phyloP scores from a whole-genome alignment of 2,888 invertebrate species.

The Agriopis leucophaearia region DNA sequence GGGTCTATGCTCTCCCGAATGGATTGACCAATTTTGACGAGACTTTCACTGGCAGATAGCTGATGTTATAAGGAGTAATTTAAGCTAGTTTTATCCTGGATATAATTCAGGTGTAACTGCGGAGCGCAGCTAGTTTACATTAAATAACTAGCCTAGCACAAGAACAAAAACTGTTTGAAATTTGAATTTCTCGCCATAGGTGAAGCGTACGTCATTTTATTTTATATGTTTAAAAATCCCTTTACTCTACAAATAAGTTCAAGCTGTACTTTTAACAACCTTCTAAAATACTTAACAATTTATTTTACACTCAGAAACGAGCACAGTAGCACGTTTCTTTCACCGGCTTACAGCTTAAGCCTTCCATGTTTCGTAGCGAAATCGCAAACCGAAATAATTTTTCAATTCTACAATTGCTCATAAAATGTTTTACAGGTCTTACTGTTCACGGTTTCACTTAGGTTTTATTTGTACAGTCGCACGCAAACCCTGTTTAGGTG shows the following conservation, averaged over 20 bases:
- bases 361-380: slow-evolving; percentile 18
- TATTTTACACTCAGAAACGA: slow-evolving; percentile 1
- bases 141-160: too few species aligned
- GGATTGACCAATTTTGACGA: too few species aligned
- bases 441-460: slow-evolving; percentile 45
- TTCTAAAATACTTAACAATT: slow-evolving; percentile 8
- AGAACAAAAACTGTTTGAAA: too few species aligned
- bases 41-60: too few species aligned
- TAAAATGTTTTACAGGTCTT: slow-evolving; percentile 47
- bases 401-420: slow-evolving; percentile 47
- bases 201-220: too few species aligned
- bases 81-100: too few species aligned
- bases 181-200: too few species aligned
- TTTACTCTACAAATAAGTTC: background rate
- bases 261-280: background rate
- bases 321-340: slow-evolving; percentile 3
- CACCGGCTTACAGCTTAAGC: slow-evolving; percentile 16
- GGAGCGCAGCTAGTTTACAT: too few species aligned
- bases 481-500: slow-evolving; percentile 63
- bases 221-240: too few species aligned
- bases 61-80: too few species aligned
- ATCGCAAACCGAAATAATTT: slow-evolving; percentile 44
- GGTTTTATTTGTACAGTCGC: slow-evolving; percentile 49
- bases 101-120: too few species aligned
- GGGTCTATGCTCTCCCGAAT: too few species aligned